These are phyloP conservation scores for Brachionus rubens DNA, from an alignment of 1,140 invertebrate genomes.

Conservation along the genomic window DNA sequence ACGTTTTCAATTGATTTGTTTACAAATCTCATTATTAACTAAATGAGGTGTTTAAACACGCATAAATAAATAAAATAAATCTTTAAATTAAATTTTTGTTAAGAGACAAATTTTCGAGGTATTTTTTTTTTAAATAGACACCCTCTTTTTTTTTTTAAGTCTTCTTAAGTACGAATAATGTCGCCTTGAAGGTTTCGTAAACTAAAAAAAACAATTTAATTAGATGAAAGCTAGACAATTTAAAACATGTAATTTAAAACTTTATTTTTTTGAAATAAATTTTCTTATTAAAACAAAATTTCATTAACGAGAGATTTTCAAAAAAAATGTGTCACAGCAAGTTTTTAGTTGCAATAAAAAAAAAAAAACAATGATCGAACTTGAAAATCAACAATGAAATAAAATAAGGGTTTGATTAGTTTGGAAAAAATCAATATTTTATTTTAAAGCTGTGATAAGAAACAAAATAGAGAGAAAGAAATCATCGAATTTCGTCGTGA, in stretches of 20 bases:
- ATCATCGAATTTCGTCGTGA: neutral
- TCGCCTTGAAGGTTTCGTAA: constrained; percentile 6
- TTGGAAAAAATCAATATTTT: constrained; percentile 38
- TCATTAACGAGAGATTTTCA: neutral
- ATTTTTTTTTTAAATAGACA: constrained; percentile 1
- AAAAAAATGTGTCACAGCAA: constrained; percentile 32
- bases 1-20: constrained; percentile 34
- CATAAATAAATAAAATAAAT: no score
- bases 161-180: neutral
- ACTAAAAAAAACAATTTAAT: constrained; percentile 2
- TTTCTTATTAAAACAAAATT: constrained; percentile 9
- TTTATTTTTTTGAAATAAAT: no score
- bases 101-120: neutral
- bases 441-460: constrained; percentile 32
- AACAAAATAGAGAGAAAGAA: no score
- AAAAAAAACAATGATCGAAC: neutral
- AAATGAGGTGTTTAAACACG: no score
- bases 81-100: no score
- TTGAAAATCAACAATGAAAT: constrained; percentile 16
- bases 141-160: neutral
- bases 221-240: constrained; percentile 13
- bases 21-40: no score
- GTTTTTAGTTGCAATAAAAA: neutral
- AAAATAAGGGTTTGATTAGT: neutral
- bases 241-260: constrained; percentile 15